Evolutionary conservation across 2,888 invertebrate species (phyloP).

Genomic region (Sepioteuthis lessoniana): DNA sequence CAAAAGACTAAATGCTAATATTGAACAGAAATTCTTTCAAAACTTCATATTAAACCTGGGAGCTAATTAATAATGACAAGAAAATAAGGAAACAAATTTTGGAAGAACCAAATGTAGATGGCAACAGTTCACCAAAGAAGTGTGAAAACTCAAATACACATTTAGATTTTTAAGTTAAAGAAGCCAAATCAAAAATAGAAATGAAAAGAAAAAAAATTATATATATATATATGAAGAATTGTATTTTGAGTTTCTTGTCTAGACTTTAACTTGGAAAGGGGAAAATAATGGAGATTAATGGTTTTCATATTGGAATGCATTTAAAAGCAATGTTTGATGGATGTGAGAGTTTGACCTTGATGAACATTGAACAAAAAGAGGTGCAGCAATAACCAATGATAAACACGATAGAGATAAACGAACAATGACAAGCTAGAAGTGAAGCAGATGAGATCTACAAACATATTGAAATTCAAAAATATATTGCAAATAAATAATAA

Average conservation of each 20-base stretch:
- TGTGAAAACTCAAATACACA: background rate
- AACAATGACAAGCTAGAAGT: background rate
- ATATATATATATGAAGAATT: background rate
- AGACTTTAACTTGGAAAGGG: background rate
- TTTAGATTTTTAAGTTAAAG: background rate
- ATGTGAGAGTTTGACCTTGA: slow-evolving; percentile 33
- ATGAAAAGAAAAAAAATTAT: background rate
- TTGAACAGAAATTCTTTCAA: no score
- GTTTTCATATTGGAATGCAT: slow-evolving; percentile 1
- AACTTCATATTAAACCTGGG: no score
- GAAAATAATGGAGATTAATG: background rate
- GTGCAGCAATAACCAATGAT: background rate
- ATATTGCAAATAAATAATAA: background rate
- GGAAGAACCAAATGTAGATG: no score
- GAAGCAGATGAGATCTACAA: background rate
- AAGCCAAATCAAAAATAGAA: slow-evolving; percentile 2
- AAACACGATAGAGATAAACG: background rate
- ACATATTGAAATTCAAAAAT: background rate
- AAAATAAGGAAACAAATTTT: no score
- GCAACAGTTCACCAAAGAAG: background rate
- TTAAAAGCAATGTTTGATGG: background rate
- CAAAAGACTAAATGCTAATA: no score
- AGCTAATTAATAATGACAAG: no score
- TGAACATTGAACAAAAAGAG: background rate
- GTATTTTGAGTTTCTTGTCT: slow-evolving; percentile 13